A percentile compares a stretch with the other conserved stretches of the same genome.
Conservation (phyloP, 23 tunicate species). For the Corella eumyota region DNA sequence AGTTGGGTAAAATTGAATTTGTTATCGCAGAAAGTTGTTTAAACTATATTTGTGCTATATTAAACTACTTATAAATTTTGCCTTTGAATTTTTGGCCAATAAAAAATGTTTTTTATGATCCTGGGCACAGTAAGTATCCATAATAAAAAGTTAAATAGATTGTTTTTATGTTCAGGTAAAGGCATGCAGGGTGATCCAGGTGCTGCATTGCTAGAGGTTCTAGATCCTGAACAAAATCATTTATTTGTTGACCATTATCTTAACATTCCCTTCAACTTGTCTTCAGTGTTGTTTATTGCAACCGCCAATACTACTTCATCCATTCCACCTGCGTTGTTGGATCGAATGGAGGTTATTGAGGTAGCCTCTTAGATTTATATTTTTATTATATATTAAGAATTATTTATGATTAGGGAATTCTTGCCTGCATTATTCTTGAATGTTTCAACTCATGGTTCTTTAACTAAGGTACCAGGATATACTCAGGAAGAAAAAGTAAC, state of each 20-base stretch:
- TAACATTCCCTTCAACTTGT: conserved; percentile 58
- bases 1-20: conserved; percentile 18
- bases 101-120: no score
- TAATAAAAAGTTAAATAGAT: no score
- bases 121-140: no score
- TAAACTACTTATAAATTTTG: no score
- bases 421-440: no score
- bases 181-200: conserved; percentile 56
- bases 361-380: conserved; percentile 2
- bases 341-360: conserved; percentile 58
- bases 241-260: conserved; percentile 47
- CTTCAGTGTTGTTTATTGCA: conserved; percentile 39
- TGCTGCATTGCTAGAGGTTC: conserved; percentile 50
- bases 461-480: conserved; percentile 44
- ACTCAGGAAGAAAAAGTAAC: conserved; percentile 46
- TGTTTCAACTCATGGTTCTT: neutral
- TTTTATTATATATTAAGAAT: neutral
- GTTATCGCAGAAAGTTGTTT: neutral
- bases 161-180: conserved; percentile 37
- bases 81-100: no score
- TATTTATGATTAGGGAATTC: neutral
- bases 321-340: conserved; percentile 42
- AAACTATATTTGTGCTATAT: no score
- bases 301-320: conserved; percentile 29
- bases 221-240: conserved; percentile 63